phyloP scores from a whole-genome alignment of 2,113 vertebrate species.

The Pimephales promelas region DNA sequence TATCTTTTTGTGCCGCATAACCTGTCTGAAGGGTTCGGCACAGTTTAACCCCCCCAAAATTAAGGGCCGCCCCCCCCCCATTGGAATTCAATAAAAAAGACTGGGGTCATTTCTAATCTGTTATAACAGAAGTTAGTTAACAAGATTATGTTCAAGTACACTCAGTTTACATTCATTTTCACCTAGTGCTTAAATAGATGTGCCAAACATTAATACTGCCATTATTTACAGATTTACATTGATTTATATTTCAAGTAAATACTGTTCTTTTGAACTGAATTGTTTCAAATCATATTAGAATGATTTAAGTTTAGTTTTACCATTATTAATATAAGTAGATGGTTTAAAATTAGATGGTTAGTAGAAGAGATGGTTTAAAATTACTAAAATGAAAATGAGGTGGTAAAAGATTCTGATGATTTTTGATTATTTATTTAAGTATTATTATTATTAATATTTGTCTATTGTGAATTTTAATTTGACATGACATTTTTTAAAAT shows the following conservation, averaged over 20 bases:
- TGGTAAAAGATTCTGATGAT: no score
- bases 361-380: no score
- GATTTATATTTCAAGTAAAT: no score
- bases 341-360: no score
- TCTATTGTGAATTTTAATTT: neutral
- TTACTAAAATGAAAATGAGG: no score
- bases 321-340: no score
- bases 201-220: neutral
- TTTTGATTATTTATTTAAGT: neutral
- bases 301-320: neutral
- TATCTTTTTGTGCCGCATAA: neutral
- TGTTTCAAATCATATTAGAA: neutral
- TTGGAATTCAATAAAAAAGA: constrained; percentile 1
- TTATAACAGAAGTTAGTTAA: neutral
- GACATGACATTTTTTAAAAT: neutral
- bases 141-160: neutral
- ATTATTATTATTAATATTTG: neutral
- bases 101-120: neutral
- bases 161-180: neutral
- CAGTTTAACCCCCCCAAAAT: neutral
- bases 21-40: neutral
- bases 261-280: neutral
- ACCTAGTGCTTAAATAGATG: neutral
- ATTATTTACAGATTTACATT: neutral
- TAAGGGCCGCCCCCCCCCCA: neutral